A percentile compares a stretch with the other conserved stretches of the same genome.
Evolutionary conservation across 2,888 invertebrate genomes (phyloP).

Genomic region (Spatulosminthurus flaviceps): DNA sequence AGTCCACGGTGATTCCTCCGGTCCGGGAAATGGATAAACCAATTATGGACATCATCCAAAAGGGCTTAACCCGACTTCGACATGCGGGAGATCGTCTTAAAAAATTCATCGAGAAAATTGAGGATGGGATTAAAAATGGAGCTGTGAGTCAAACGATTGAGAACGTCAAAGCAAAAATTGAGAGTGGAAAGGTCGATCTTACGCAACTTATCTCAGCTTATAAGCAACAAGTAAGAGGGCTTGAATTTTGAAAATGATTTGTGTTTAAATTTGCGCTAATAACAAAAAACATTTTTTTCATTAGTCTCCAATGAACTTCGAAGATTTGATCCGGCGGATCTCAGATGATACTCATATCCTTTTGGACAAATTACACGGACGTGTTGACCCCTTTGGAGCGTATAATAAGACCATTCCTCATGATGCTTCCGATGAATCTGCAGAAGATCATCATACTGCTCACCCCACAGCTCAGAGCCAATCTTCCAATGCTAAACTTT

Average conservation of each 20-base stretch:
- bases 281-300: not conserved
- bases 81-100: conserved; percentile 32
- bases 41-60: conserved; percentile 35
- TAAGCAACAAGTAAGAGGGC: conserved; percentile 29
- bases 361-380: conserved; percentile 40
- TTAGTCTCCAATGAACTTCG: conserved; percentile 15
- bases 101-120: conserved; percentile 44
- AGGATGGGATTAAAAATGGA: conserved; percentile 35
- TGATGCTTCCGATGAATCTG: conserved; percentile 27
- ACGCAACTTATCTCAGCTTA: conserved; percentile 23
- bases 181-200: conserved; percentile 36
- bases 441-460: conserved; percentile 31
- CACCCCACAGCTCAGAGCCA: not conserved
- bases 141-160: conserved; percentile 35
- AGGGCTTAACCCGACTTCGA: conserved; percentile 16
- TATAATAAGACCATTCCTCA: not conserved
- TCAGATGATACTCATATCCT: conserved; percentile 40
- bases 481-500: too few species aligned
- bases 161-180: conserved; percentile 40
- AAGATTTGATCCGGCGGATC: conserved; percentile 32
- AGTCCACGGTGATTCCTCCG: not conserved
- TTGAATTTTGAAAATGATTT: not conserved
- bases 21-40: not conserved
- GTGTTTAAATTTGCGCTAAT: not conserved
- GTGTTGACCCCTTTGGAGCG: conserved; percentile 7